These are phyloP conservation scores for Drosophila glabriapex DNA, from an alignment of 2,888 invertebrate species.

Conservation along the genomic window DNA sequence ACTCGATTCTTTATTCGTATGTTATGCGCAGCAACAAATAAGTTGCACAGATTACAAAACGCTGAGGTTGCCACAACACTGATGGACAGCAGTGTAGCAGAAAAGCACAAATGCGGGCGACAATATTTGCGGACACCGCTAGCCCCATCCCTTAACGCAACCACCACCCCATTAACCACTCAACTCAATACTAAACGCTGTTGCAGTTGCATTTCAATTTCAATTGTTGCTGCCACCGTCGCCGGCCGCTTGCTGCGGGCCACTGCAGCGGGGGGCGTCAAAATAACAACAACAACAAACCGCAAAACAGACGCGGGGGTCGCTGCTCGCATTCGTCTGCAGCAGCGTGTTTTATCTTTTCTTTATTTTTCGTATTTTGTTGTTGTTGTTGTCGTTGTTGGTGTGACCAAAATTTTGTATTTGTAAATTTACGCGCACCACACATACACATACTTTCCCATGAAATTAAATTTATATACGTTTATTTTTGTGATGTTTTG, in stretches of 20 bases:
- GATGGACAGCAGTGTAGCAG: conserved; percentile 33
- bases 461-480: conserved; percentile 47
- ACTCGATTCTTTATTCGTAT: conserved; percentile 19
- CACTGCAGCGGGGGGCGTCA: conserved; percentile 61
- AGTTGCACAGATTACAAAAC: conserved; percentile 48
- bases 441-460: conserved; percentile 30
- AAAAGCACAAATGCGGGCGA: conserved; percentile 51
- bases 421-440: conserved; percentile 15
- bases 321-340: conserved; percentile 30
- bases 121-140: conserved; percentile 27
- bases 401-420: conserved; percentile 31
- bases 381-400: conserved; percentile 10
- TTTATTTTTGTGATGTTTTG: conserved; percentile 31
- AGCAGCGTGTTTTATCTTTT: conserved; percentile 6
- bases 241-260: conserved; percentile 52
- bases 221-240: conserved; percentile 55
- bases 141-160: background rate
- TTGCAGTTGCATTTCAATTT: conserved; percentile 60
- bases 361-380: background rate
- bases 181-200: conserved; percentile 19
- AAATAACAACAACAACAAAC: conserved; percentile 19
- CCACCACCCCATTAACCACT: background rate
- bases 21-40: conserved; percentile 61
- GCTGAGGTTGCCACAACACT: background rate
- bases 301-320: conserved; percentile 57